These are phyloP conservation scores for Neomonachus schauinslandi DNA, from an alignment of 2,113 vertebrate species.

Conservation along the genomic window DNA sequence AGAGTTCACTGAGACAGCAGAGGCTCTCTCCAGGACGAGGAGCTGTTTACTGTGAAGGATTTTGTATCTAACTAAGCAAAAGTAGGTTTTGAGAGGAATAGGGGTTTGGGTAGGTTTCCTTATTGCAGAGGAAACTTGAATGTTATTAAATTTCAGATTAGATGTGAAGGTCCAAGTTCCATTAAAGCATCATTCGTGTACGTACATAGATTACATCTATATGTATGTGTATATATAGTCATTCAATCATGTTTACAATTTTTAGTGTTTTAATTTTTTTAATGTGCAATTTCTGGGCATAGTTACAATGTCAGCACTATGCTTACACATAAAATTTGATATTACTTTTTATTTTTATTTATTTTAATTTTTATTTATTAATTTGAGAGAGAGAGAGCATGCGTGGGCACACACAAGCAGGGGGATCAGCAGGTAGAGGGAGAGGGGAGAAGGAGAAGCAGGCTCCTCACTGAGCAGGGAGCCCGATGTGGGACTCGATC, in stretches of 20 bases:
- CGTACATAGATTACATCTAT: accelerated
- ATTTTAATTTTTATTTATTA: no score
- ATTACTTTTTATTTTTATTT: not conserved
- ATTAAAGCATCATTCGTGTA: not conserved
- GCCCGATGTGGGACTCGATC: not conserved
- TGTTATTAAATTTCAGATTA: not conserved
- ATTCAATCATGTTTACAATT: not conserved
- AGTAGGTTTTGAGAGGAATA: not conserved
- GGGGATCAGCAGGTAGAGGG: not conserved
- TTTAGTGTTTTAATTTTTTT: not conserved
- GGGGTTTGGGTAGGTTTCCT: not conserved
- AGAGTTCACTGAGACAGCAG: accelerated
- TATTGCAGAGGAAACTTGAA: not conserved
- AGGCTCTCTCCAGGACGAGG: accelerated
- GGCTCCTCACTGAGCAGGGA: no score
- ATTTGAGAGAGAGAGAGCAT: not conserved
- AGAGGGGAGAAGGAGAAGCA: no score
- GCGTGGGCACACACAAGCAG: not conserved
- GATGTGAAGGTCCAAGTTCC: not conserved
- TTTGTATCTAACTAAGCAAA: no score
- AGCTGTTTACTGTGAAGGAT: accelerated
- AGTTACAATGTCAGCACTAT: not conserved
- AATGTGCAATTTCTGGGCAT: not conserved
- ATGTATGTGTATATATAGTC: accelerated
- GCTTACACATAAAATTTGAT: not conserved